Base-by-base conservation (phyloP, 1,140 invertebrate genomes). In the Hypothenemus hampei region DNA sequence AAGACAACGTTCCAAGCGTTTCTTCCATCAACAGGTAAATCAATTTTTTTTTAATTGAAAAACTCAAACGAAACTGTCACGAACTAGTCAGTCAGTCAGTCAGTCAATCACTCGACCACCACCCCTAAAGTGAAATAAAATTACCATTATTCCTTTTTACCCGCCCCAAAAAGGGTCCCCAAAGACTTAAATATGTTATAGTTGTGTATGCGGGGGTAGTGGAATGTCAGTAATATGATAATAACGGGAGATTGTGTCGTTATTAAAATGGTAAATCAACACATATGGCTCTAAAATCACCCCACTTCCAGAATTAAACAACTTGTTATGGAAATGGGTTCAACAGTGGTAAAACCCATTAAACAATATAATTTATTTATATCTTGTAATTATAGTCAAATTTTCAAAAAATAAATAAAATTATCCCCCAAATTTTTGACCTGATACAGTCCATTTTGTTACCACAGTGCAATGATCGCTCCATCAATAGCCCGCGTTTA, bases 1-100 rank as follows among this genome's bases (percentile, higher is more conserved):
- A 96, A 72, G 97, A 98, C 73, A 98, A 97, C 75, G 96, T 98
- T 59, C 97, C 97, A 68, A 96, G 91, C 67, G 97, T 99, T 54
- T 97, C 93, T 60, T 98, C 94, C 60, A 99, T 99, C 66, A 99
- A 99, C 77, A 90, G 97, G 93, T 97, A 77, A 86, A 81, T 29
- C 26, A 29, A 29, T 1, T 29, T 29, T 29, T 29, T 29, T 29
- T 29, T 29, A 29, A 29, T 29, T 6, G 26, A 29, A 0, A 29
- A 29, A 29, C n/a, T 29, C 0, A 29, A 29, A n/a, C n/a, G 1
- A 29, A 29, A 29, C 26, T 29, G n/a, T 1, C n/a, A n/a, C n/a
- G n/a, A n/a, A n/a, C n/a, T n/a, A n/a, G n/a, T n/a, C n/a, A n/a
- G n/a, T n/a, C n/a, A n/a, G n/a, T n/a, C n/a, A n/a, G n/a, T n/a